Evolutionary conservation across 2,888 invertebrate genomes (phyloP).

Genomic region (Melieria picta): DNA sequence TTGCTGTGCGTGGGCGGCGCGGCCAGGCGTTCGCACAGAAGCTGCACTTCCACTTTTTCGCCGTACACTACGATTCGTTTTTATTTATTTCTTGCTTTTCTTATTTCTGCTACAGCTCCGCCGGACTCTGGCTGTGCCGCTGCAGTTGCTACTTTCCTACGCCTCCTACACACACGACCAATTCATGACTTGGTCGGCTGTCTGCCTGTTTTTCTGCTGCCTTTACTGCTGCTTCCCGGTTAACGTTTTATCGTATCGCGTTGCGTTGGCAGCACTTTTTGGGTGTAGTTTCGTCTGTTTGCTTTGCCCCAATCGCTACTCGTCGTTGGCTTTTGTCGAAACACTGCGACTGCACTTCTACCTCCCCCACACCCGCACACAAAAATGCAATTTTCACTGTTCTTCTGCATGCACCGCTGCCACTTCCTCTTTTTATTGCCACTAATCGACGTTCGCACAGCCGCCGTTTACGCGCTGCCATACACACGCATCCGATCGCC

Average conservation of each 20-base stretch:
- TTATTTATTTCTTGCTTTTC: no score
- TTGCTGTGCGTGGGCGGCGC: conserved; percentile 20
- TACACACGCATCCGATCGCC: conserved; percentile 20
- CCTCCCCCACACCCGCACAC: conserved; percentile 14
- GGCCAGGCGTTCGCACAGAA: conserved; percentile 11
- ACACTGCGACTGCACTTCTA: conserved; percentile 5
- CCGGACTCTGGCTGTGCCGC: background rate
- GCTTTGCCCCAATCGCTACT: conserved; percentile 13
- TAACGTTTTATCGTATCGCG: background rate
- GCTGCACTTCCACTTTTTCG: conserved; percentile 20
- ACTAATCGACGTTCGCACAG: background rate
- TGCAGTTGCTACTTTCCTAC: conserved; percentile 26
- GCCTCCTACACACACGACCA: conserved; percentile 1
- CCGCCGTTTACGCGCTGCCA: conserved; percentile 28
- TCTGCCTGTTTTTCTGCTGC: conserved; percentile 13
- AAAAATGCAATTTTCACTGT: conserved; percentile 22
- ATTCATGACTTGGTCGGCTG: no score
- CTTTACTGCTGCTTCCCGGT: conserved; percentile 17
- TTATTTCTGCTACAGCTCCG: background rate
- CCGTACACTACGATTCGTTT: background rate
- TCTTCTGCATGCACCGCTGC: conserved; percentile 3
- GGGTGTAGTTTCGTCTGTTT: conserved; percentile 41
- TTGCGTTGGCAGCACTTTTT: conserved; percentile 34
- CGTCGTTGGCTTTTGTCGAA: background rate
- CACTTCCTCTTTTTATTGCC: conserved; percentile 14